phyloP scores from a whole-genome alignment of 2,113 vertebrate species.

The Nothocercus nigrocapillus region DNA sequence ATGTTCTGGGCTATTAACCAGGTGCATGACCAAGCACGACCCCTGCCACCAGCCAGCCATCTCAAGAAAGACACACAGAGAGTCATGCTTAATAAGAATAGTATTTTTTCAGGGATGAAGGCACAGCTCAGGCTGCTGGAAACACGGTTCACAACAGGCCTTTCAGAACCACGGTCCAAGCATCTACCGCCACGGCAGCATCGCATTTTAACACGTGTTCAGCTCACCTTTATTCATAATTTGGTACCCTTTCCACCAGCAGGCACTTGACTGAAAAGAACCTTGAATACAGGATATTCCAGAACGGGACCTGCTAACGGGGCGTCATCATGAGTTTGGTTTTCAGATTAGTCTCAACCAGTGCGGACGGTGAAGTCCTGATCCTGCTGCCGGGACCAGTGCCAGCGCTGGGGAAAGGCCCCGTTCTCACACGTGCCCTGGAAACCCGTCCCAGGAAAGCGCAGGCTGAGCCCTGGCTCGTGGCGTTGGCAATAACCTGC shows the following conservation, averaged over 20 bases:
- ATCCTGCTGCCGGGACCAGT: not conserved
- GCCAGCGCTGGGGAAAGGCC: not conserved
- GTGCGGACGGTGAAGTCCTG: not conserved
- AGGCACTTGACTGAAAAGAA: not conserved
- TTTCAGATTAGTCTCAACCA: fast-evolving
- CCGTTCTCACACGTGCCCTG: not conserved
- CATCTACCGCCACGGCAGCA: not conserved
- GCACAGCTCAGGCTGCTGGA: not conserved
- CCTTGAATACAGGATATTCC: not conserved
- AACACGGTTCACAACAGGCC: not conserved
- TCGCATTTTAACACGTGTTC: not conserved
- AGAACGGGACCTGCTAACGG: not conserved
- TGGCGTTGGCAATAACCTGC: not conserved
- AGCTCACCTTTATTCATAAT: not conserved
- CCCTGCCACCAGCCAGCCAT: not conserved
- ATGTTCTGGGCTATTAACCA: slow-evolving; percentile 34
- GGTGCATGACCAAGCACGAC: not conserved
- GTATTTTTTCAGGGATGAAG: not conserved
- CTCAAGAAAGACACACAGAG: not conserved
- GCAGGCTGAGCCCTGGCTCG: not conserved
- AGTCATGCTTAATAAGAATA: not conserved
- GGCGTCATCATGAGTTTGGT: not conserved
- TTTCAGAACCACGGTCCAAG: not conserved
- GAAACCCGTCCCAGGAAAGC: not conserved
- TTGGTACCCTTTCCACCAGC: not conserved